Base-by-base conservation (phyloP, 2,888 invertebrate genomes). In the Hydriomena furcata region DNA sequence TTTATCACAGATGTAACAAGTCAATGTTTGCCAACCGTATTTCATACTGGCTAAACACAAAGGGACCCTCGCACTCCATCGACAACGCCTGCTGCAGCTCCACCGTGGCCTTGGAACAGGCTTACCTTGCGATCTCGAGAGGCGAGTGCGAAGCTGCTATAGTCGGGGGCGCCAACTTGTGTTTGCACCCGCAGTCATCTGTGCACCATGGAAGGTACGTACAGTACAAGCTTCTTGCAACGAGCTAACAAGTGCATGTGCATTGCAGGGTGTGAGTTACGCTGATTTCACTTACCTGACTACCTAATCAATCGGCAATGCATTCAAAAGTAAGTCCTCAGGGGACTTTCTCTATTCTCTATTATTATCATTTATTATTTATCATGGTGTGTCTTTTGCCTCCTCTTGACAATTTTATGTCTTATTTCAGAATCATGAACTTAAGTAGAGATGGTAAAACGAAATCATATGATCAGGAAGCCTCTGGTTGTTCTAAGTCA, bases 401-500 rank as follows among this genome's bases (percentile, higher is more conserved):
- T n/a, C n/a, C n/a, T n/a, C n/a, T n/a, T n/a, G 2, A 17, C 17
- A 17, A 17, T 4, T 17, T 17, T 17, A 3, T 13, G 7, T 8
- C 13, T 31, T 13, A 7, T 66, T 71, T 24, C 61, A 79, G 78
- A 52, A 45, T 60, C 5, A 56, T 67, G 23, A 54, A 49, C 2
- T 79, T 98, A 1, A 94, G 96, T n/a, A 74, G 85, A 0, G 95
- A 97, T 59, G 98, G 98, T 0, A 92, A 91, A 55, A 97, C 97
- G 66, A 96, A 95, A 67, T 94, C 95, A 0, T 98, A 98, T 73
- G 97, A 98, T 73, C 92, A 92, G 13, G 89, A 93, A 35, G 95
- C 94, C 1, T 89, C 93, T 61, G 96, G 96, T 0, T 67, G 94
- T 62, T 93, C 92, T 0, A 91, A 95, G 32, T 93, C 95, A 30